Base-by-base conservation (phyloP, 1,140 invertebrate genomes). In the Dendroctonus ponderosae region DNA sequence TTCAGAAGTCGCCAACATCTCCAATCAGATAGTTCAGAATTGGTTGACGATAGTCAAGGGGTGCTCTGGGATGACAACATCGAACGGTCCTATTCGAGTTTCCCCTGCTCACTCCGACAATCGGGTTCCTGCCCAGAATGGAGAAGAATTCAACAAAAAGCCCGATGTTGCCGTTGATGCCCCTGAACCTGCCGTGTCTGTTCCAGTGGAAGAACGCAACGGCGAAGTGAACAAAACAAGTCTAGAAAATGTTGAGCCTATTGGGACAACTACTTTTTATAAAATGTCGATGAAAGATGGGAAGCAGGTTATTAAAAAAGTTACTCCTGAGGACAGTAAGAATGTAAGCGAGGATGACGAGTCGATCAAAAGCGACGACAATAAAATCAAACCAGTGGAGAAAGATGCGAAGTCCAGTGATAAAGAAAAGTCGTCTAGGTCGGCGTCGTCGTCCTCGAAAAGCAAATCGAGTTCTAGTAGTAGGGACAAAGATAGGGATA, bases 41-140 rank as follows among this genome's bases (percentile, higher is more conserved):
- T 97, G 94, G 94, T 83, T 95, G 71, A 90, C 90, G 72, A 88
- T 93, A 62, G 91, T 93, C 0, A 93, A 91, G 39, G 70, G 70
- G 46, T 26, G 26, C 26, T 26, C 26, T 26, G 26, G 26, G 26
- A 56, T 38, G 54, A 56, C 41, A 7, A 7, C 66, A 50, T 46
- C 15, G 7, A 9, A 48, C 49, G 57, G 14, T 37, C 57, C 43
- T 26, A 11, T 42, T 37, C 26, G 26, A 26, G 1, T 39, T 26
- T 3, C 26, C 3, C 26, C 26, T 26, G 26, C 26, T 37, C 43
- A 44, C 7, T 50, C 39, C 3, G 26, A 26, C 26, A 26, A 26
- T 26, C 1, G 26, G 3, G 26, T 26, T 26, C 14, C 8, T n/a
- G 9, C 40, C 41, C 7, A 7, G 0, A 6, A 5, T 15, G 7